Percentiles rank a stretch among this genome's conserved stretches.
Evolutionary conservation across 2,113 vertebrate genomes (phyloP).

Genomic region (Laterallus jamaicensis): DNA sequence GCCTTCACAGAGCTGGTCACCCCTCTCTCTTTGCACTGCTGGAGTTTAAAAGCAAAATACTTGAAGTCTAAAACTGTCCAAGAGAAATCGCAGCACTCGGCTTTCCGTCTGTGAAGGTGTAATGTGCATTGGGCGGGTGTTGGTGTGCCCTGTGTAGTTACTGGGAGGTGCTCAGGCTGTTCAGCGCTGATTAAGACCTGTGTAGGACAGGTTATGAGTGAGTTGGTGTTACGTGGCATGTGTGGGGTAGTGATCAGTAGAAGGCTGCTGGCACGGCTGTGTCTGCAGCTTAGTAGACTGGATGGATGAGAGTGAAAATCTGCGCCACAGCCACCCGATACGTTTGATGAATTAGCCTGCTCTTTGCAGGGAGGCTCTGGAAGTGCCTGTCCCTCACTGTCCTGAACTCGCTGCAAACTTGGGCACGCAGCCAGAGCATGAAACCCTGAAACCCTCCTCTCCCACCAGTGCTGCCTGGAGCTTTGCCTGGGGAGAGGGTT

Average conservation of each 20-base stretch:
- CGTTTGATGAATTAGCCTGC: neutral
- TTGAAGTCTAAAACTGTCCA: neutral
- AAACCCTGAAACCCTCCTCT: neutral
- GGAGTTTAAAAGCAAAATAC: neutral
- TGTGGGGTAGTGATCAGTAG: neutral
- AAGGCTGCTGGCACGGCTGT: neutral
- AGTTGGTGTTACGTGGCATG: fast-evolving
- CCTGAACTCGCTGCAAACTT: neutral
- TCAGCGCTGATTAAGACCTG: neutral
- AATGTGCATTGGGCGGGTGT: fast-evolving
- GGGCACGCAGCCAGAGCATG: neutral
- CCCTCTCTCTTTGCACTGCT: neutral
- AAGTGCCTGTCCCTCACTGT: neutral
- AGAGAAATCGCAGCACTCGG: neutral
- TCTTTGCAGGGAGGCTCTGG: neutral
- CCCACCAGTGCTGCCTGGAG: neutral
- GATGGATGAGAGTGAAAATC: neutral
- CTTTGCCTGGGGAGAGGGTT: neutral
- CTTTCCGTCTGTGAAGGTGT: neutral
- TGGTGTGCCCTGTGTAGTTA: neutral
- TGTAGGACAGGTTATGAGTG: neutral
- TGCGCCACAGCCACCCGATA: neutral
- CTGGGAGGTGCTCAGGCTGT: neutral
- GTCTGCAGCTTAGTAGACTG: neutral
- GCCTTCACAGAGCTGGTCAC: neutral